phyloP scores from a whole-genome alignment of 2,113 vertebrate genomes.

The Nipponia nippon region DNA sequence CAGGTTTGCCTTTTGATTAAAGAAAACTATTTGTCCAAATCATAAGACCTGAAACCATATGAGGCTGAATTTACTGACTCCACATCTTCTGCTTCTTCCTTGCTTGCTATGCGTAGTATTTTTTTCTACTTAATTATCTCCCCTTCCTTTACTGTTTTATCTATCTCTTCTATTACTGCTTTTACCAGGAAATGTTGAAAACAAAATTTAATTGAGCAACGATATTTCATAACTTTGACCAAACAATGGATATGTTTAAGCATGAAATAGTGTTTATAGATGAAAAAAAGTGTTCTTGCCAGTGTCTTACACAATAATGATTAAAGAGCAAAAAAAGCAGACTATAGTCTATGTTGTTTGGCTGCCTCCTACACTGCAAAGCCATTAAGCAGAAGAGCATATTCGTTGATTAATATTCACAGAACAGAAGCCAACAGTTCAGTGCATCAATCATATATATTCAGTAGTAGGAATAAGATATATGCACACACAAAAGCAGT shows the following conservation, averaged over 20 bases:
- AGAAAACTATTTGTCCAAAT: not conserved
- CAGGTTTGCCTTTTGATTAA: not conserved
- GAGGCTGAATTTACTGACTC: not conserved
- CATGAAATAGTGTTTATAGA: constrained; percentile 49
- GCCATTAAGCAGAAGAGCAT: not conserved
- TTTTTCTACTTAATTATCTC: not conserved
- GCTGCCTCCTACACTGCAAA: constrained; percentile 11
- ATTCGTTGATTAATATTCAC: constrained; percentile 34
- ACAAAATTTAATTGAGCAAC: constrained; percentile 52
- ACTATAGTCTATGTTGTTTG: not conserved
- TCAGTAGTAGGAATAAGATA: not conserved
- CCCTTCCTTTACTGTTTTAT: not conserved
- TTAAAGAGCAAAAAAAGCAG: not conserved
- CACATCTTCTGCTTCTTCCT: not conserved
- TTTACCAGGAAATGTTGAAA: constrained; percentile 54
- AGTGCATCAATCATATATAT: constrained; percentile 1
- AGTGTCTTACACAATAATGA: constrained; percentile 48
- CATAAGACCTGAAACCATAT: not conserved
- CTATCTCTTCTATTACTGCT: constrained; percentile 5
- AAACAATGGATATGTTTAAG: constrained; percentile 54
- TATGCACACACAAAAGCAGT: not conserved
- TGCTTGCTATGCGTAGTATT: not conserved
- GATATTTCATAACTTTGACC: constrained; percentile 57
- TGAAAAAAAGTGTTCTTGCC: constrained; percentile 19
- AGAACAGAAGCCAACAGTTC: constrained; percentile 23